Conservation (phyloP, 2,888 invertebrate species). For the Folsomia candida region DNA sequence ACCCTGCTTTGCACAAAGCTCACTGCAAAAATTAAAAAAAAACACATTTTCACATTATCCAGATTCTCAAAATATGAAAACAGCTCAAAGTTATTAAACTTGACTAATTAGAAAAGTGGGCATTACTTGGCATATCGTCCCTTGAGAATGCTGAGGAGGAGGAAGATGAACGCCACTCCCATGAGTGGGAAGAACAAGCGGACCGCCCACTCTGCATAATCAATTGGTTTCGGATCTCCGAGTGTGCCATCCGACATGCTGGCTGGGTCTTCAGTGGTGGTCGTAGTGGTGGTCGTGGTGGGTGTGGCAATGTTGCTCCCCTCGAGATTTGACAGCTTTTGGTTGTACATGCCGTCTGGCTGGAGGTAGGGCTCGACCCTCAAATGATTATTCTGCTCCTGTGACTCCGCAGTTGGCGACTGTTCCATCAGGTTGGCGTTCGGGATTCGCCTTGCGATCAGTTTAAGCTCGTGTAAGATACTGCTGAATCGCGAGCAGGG, state of each 20-base stretch:
- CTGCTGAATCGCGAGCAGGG: conserved; percentile 23
- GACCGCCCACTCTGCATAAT: conserved; percentile 20
- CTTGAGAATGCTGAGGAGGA: conserved; percentile 18
- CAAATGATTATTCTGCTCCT: no score
- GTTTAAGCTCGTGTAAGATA: conserved; percentile 26
- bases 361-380: background rate
- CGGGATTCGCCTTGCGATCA: conserved; percentile 2
- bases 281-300: background rate
- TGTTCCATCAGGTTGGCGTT: background rate
- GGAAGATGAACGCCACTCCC: conserved; percentile 24
- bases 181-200: conserved; percentile 16
- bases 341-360: background rate
- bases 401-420: background rate
- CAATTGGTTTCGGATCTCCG: background rate
- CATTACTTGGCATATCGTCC: conserved; percentile 19
- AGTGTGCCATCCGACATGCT: background rate
- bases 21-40: conserved; percentile 15
- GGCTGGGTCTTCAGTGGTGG: background rate
- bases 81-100: no score
- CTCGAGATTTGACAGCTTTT: background rate
- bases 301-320: background rate
- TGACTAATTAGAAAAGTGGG: no score
- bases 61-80: no score
- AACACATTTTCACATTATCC: background rate
- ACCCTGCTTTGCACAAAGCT: conserved; percentile 21